Evolutionary conservation across 2,113 vertebrate species (phyloP), one percentile per base, ranked within the genome.

Genomic region (Tauraco erythrolophus): DNA sequence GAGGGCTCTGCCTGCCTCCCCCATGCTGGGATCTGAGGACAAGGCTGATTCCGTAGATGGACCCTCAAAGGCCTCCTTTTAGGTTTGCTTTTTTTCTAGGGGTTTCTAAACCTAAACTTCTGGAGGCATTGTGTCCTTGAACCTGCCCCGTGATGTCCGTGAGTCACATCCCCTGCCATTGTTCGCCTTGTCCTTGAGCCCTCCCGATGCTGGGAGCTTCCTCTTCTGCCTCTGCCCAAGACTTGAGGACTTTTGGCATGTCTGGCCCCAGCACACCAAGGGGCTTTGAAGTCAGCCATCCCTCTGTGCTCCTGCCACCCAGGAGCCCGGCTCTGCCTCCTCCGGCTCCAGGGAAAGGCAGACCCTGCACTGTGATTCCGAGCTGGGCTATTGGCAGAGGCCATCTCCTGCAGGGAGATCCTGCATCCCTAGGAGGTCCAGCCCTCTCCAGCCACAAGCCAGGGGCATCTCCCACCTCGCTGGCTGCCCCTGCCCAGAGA

Each of bases 141-240:
- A 96, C 91, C 88, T 83, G 66, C 87, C 91, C 83, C 0, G 19
- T 22, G 95, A 84, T 95, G 96, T 97, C 96, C 14, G 0, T 97
- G 97, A 97, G 94, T 98, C 97, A 98, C 97, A 95, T 92, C 97
- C 93, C 96, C 56, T 97, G 30, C 94, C 91, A 96, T 97, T 96
- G 96, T 98, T 96, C 6, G 0, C 22, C 5, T 57, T 17, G 76
- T 92, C 92, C 94, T 78, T 64, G 81, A 92, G 94, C 92, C 89
- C 89, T 96, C 86, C 76, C 45, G 79, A 96, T 84, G 96, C 83
- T 97, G 95, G 89, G 96, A 97, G 97, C 92, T 97, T 98, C 97
- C 97, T 96, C 86, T 92, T 5, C 70, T 94, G 65, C 83, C 82
- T 64, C 66, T 95, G 96, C 92, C 92, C 94, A 33, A 87, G 82